phyloP scores from a whole-genome alignment of 2,113 vertebrate genomes.

The Elephas maximus region DNA sequence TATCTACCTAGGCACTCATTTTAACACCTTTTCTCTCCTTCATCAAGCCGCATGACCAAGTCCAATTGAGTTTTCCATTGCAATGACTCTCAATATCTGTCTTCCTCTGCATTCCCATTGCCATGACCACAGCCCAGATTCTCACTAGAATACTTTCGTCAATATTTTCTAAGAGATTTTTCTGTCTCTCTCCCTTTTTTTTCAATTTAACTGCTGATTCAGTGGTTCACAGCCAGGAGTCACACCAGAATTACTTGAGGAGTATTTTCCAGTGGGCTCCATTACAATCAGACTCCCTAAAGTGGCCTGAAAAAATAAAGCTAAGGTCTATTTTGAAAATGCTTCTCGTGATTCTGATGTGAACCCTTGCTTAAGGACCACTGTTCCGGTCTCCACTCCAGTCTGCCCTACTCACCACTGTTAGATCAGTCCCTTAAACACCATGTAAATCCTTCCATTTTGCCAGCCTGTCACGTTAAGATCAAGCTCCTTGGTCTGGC shows the following conservation, averaged over 20 bases:
- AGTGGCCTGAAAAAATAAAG: constrained; percentile 32
- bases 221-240: background rate
- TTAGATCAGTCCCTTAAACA: background rate
- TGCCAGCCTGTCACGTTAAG: background rate
- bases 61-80: background rate
- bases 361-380: background rate
- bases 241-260: constrained; percentile 9
- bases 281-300: background rate
- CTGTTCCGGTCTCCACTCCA: background rate
- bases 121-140: background rate
- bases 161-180: background rate
- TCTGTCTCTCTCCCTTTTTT: background rate
- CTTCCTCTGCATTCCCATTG: background rate
- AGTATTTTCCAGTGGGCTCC: background rate
- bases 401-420: background rate
- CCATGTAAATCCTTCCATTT: background rate
- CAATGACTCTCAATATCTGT: background rate
- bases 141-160: background rate
- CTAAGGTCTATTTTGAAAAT: background rate
- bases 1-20: background rate
- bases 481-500: background rate
- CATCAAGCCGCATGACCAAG: background rate
- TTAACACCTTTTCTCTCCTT: background rate
- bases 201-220: background rate
- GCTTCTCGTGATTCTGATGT: background rate